Conservation (phyloP, 2,797 vertebrate genomes). For the Smutsia gigantea region DNA sequence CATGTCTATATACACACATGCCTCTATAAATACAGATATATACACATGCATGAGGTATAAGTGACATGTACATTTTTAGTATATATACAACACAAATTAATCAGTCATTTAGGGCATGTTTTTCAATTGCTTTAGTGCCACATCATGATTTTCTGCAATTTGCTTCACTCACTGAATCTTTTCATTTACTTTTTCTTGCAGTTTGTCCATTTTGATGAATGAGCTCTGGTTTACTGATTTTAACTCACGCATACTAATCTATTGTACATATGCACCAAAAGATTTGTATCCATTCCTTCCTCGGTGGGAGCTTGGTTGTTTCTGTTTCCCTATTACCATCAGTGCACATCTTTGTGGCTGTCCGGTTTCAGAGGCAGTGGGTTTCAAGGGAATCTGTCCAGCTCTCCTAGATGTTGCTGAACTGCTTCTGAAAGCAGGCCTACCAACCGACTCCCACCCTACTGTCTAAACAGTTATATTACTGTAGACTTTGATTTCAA, state of each 20-base stretch:
- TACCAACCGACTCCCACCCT: too few relatives aligned
- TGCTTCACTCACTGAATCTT: not conserved
- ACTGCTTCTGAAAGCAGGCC: not conserved
- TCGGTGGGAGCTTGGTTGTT: not conserved
- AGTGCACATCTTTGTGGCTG: not conserved
- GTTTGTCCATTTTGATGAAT: not conserved
- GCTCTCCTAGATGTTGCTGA: not conserved
- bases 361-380: not conserved
- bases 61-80: not conserved
- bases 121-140: not conserved
- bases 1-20: accelerated
- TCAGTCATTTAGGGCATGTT: accelerated
- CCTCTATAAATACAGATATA: not conserved
- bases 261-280: accelerated
- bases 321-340: not conserved
- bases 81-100: not conserved
- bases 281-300: not conserved
- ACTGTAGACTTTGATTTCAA: not conserved
- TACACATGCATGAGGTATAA: accelerated
- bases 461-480: not conserved
- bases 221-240: too few relatives aligned
- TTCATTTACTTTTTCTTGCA: too few relatives aligned
- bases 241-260: accelerated
- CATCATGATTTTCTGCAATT: not conserved
- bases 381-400: too few relatives aligned